Percentiles rank a stretch among this genome's conserved stretches.
Evolutionary conservation across 2,888 invertebrate species (phyloP).

Genomic region (Drosophila birchii): DNA sequence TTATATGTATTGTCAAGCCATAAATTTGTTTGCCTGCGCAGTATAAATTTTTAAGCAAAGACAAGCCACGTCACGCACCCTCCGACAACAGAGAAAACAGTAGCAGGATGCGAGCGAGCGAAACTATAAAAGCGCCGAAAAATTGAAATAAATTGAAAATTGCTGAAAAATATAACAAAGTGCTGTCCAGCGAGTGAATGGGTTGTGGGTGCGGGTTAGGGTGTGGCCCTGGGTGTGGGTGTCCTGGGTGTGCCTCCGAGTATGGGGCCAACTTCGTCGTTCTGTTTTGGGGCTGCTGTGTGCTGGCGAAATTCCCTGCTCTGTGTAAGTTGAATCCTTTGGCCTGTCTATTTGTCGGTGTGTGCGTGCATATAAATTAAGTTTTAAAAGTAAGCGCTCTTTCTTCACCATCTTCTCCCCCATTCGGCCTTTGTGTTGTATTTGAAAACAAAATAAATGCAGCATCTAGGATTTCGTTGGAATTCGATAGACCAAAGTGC

Average conservation of each 20-base stretch:
- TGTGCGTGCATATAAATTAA: slow-evolving; percentile 78
- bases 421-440: slow-evolving; percentile 47
- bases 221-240: slow-evolving; percentile 2
- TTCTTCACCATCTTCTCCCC: slow-evolving; percentile 1
- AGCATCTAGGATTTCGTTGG: slow-evolving; percentile 59
- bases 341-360: slow-evolving; percentile 27
- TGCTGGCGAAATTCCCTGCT: slow-evolving; percentile 39
- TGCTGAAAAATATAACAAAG: slow-evolving; percentile 64
- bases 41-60: slow-evolving; percentile 67
- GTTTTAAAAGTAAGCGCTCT: slow-evolving; percentile 72
- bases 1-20: slow-evolving; percentile 64
- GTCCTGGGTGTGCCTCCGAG: slow-evolving; percentile 1
- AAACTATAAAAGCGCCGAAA: slow-evolving; percentile 65
- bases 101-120: slow-evolving; percentile 31
- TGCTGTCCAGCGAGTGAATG: slow-evolving; percentile 37
- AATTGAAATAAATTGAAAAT: slow-evolving; percentile 78
- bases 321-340: slow-evolving; percentile 63
- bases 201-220: slow-evolving; percentile 5
- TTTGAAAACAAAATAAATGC: slow-evolving; percentile 73
- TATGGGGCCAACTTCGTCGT: slow-evolving; percentile 19
- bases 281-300: slow-evolving; percentile 9
- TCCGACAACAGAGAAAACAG: slow-evolving; percentile 24
- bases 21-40: slow-evolving; percentile 72
- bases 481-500: slow-evolving; percentile 61
- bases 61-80: slow-evolving; percentile 58